Conservation (phyloP, 2,797 vertebrate species). For the Etheostoma perlongum region DNA sequence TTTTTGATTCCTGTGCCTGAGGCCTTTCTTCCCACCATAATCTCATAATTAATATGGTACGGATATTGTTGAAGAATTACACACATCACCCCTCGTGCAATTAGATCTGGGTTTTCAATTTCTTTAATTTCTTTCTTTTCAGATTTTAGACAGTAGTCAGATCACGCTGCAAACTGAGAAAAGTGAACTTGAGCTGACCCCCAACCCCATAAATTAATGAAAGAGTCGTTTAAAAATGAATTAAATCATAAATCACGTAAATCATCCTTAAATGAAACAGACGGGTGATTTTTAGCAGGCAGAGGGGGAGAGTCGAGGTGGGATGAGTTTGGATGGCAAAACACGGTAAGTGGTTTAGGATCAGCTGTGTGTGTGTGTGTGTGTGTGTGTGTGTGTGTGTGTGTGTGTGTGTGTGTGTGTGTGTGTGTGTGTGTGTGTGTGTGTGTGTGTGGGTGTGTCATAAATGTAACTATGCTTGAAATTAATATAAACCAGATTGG, state of each 20-base stretch:
- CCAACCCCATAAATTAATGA: slow-evolving; percentile 38
- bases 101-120: neutral
- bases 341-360: no score
- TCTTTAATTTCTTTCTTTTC: neutral
- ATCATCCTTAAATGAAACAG: slow-evolving; percentile 53
- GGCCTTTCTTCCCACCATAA: slow-evolving; percentile 5
- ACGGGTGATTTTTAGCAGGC: slow-evolving; percentile 28
- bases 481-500: neutral
- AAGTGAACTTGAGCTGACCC: slow-evolving; percentile 34
- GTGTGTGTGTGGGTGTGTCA: neutral
- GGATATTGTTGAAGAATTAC: neutral
- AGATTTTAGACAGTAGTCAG: neutral
- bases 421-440: no score
- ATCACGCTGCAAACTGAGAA: neutral
- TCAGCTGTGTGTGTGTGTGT: neutral
- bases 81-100: neutral
- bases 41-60: slow-evolving; percentile 5
- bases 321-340: neutral
- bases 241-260: slow-evolving; percentile 61
- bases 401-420: no score
- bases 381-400: no score
- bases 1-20: neutral
- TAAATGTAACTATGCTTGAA: neutral
- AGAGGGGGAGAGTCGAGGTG: neutral
- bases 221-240: slow-evolving; percentile 46